These are phyloP conservation scores for Trigoniulus corallinus DNA, from an alignment of 1,140 invertebrate species.

Conservation along the genomic window DNA sequence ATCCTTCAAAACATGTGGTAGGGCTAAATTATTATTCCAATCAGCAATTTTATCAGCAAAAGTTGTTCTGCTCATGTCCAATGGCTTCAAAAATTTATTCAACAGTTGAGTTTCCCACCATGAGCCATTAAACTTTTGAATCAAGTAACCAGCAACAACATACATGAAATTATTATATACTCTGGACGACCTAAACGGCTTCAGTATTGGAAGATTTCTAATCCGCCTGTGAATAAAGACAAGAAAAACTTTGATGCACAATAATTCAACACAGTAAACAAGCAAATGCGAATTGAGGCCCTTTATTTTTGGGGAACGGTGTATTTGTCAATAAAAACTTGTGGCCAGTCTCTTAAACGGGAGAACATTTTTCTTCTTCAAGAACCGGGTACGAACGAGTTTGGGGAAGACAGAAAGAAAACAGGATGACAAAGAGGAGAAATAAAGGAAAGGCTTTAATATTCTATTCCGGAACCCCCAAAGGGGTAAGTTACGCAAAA, in stretches of 20 bases:
- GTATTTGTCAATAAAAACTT: too few species aligned
- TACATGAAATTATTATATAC: slow-evolving; percentile 25
- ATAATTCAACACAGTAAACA: neutral
- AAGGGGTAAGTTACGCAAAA: too few species aligned
- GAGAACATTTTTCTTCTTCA: too few species aligned
- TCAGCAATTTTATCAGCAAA: slow-evolving; percentile 15
- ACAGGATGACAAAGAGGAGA: too few species aligned
- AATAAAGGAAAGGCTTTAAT: too few species aligned
- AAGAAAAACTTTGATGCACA: neutral
- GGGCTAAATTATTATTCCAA: slow-evolving; percentile 14
- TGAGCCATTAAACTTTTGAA: slow-evolving; percentile 14
- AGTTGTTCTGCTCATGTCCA: slow-evolving; percentile 17
- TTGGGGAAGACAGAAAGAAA: too few species aligned
- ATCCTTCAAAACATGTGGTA: slow-evolving; percentile 17
- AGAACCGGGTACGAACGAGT: too few species aligned
- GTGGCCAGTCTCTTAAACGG: too few species aligned
- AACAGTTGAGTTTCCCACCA: slow-evolving; percentile 19
- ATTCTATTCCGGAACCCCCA: too few species aligned
- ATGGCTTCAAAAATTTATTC: slow-evolving; percentile 15
- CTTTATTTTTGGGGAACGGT: too few species aligned
- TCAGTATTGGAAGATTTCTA: slow-evolving; percentile 14
- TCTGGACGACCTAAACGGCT: slow-evolving; percentile 18
- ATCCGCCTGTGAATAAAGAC: slow-evolving; percentile 15
- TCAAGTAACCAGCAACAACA: slow-evolving; percentile 21
- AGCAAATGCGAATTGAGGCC: neutral